Evolutionary conservation across 2,113 vertebrate species (phyloP).

Genomic region (Xiphophorus hellerii): DNA sequence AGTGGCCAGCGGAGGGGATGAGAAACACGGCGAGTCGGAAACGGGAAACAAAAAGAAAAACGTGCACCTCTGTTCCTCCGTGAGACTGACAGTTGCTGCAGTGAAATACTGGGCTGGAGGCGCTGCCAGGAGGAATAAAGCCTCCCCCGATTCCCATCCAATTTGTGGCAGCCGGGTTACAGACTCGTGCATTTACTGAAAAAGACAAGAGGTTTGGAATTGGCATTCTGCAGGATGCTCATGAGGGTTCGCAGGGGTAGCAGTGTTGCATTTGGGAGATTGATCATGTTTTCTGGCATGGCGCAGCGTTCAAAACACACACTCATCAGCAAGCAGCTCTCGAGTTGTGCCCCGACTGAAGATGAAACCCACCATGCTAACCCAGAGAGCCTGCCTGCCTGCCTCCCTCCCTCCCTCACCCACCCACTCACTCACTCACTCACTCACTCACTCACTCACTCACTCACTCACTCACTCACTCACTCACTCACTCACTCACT

Average conservation of each 20-base stretch:
- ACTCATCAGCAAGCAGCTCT: conserved; percentile 31
- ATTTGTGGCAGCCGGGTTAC: conserved; percentile 66
- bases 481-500: neutral
- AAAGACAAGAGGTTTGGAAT: conserved; percentile 66
- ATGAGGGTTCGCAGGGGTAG: conserved; percentile 27
- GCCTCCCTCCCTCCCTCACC: conserved; percentile 8
- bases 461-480: neutral
- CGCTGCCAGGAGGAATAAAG: conserved; percentile 70
- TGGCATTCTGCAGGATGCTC: conserved; percentile 63
- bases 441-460: neutral
- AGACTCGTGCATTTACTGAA: conserved; percentile 58
- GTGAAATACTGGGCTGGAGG: conserved; percentile 61
- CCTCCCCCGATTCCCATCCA: conserved; percentile 70
- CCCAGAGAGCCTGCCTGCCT: conserved; percentile 26
- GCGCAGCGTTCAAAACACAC: neutral
- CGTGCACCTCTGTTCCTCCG: conserved; percentile 40
- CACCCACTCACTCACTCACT: neutral
- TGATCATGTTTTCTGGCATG: conserved; percentile 58
- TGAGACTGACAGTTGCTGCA: conserved; percentile 63
- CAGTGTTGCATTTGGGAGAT: conserved; percentile 57
- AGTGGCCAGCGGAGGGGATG: conserved; percentile 37
- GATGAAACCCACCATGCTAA: conserved; percentile 47
- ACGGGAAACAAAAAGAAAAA: conserved; percentile 51
- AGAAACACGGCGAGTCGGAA: conserved; percentile 60
- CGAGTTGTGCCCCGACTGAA: conserved; percentile 11